Conservation (phyloP, 2,888 invertebrate species). For the Stenodera caucasica region DNA sequence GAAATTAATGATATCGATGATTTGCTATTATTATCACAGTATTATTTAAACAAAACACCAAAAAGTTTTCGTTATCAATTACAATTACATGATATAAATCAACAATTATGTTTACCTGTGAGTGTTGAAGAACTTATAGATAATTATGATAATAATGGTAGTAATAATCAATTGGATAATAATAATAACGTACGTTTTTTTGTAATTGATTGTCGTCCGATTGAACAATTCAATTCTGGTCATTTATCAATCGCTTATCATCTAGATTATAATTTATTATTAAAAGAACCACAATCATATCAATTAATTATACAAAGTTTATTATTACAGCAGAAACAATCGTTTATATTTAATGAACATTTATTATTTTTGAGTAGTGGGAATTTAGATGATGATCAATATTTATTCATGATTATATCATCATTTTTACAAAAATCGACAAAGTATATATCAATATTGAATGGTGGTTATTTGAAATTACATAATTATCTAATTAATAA, state of each 20-base stretch:
- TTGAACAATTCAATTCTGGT: constrained; percentile 95
- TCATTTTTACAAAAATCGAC: constrained; percentile 94
- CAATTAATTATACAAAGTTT: constrained; percentile 92
- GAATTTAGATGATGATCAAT: constrained; percentile 91
- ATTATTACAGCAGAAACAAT: constrained; percentile 85
- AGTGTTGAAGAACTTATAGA: constrained; percentile 90
- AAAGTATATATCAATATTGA: constrained; percentile 87
- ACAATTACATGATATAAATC: constrained; percentile 45
- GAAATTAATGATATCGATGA: constrained; percentile 95
- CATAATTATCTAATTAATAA: constrained; percentile 78
- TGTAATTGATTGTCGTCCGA: constrained; percentile 94
- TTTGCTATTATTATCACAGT: constrained; percentile 95
- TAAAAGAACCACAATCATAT: constrained; percentile 95
- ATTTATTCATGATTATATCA: constrained; percentile 97
- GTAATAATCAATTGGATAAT: constrained; percentile 62
- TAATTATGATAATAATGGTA: neutral
- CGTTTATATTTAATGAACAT: constrained; percentile 83
- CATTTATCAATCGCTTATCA: constrained; percentile 98
- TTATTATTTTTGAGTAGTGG: constrained; percentile 93
- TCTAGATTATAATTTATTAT: constrained; percentile 94
- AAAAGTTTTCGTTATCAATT: constrained; percentile 81
- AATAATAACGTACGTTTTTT: constrained; percentile 79
- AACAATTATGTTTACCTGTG: constrained; percentile 95
- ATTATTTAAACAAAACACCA: constrained; percentile 92
- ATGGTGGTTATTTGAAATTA: constrained; percentile 86